Conservation (phyloP, 92 coral and sea anemone species). For the Pocillopora grandis region DNA sequence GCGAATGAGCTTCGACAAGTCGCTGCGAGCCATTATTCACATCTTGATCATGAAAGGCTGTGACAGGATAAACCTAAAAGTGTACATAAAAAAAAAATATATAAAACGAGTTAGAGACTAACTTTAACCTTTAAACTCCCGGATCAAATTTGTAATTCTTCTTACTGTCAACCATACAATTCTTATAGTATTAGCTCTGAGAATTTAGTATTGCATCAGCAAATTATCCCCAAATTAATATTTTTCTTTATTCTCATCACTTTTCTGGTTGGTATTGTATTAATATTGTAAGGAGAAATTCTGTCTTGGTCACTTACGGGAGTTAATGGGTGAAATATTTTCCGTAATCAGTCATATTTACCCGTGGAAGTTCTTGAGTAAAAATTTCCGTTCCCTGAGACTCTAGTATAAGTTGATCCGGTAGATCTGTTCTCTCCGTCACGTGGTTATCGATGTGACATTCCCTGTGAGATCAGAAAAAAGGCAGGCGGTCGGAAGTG, state of each 20-base stretch:
- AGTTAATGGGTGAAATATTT: too few species aligned
- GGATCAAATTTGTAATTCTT: too few species aligned
- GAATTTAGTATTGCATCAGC: too few species aligned
- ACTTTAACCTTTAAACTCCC: too few species aligned
- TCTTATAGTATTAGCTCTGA: too few species aligned
- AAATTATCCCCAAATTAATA: too few species aligned
- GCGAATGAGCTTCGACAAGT: conserved; percentile 75
- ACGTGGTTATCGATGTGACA: conserved; percentile 75
- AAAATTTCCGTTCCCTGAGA: conserved; percentile 81
- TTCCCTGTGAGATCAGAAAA: conserved; percentile 47
- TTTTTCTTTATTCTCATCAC: too few species aligned
- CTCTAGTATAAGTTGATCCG: conserved; percentile 76
- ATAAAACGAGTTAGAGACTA: too few species aligned
- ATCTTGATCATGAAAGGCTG: conserved; percentile 70
- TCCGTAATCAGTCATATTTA: conserved; percentile 1
- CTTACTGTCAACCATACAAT: too few species aligned
- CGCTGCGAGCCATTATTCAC: conserved; percentile 71
- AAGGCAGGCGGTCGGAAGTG: not conserved
- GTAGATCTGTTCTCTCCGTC: conserved; percentile 79
- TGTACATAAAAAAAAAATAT: not conserved
- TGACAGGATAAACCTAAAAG: conserved; percentile 72
- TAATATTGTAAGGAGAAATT: too few species aligned
- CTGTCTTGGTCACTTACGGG: too few species aligned
- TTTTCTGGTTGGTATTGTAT: too few species aligned
- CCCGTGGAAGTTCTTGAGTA: conserved; percentile 78